Evolutionary conservation across 2,797 vertebrate genomes (phyloP), one percentile per base, ranked within the genome.

Genomic region (Oreochromis grahami): DNA sequence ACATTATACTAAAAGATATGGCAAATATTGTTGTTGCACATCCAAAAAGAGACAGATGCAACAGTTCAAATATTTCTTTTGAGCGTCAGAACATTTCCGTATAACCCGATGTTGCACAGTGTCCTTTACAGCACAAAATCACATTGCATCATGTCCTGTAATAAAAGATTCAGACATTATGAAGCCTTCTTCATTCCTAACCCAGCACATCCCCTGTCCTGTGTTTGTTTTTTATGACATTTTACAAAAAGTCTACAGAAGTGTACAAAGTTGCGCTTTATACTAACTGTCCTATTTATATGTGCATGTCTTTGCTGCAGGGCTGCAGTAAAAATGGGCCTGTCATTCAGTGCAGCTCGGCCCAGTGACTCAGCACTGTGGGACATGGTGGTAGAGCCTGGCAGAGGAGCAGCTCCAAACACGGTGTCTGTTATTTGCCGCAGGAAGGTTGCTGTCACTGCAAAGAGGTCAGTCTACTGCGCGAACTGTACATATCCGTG

Each of bases 351-450:
- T 15, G 87, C 92, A 3, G 94, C 90, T 2, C 94, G 96, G 76
- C 94, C 96, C 88, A 96, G 95, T 74, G 95, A 97, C 82, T 79
- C 92, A 1, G 84, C 89, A 9, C 91, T 96, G 72, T 97, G 96
- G 96, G 95, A 96, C 85, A 85, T 96, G 4, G 76, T 87, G 2
- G 85, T 95, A 81, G 94, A 96, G 72, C 94, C 96, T 1, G 92
- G 94, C 76, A 93, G 83, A 86, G 94, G 86, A 83, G 87, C 80
- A 4, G 72, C 89, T 21, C 88, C 94, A 55, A 94, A 91, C 92
- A 93, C 92, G 0, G 90, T 96, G n/a, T 93, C 95, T 9, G 91
- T 97, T 7, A 52, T 94, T 86, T 97, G 96, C 84, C 91, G 90
- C 74, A 96, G 93, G 90, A 96, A 96, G 83, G 84, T 82, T 8